phyloP scores from a whole-genome alignment of 2,113 vertebrate species.

The Anarhynchus alexandrinus region DNA sequence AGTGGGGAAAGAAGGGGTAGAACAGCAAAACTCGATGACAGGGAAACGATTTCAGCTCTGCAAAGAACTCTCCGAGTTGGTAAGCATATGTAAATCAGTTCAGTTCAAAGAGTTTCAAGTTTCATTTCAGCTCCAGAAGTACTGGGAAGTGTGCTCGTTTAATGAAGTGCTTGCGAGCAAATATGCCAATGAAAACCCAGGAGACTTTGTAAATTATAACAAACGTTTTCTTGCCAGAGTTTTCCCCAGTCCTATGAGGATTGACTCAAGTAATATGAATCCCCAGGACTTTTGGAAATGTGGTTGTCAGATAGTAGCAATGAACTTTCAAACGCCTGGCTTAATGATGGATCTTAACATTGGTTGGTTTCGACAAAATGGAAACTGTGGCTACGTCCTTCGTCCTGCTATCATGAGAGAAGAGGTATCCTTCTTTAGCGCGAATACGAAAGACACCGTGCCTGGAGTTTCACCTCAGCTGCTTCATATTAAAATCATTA shows the following conservation, averaged over 20 bases:
- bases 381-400: constrained; percentile 94
- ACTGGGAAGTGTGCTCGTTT: constrained; percentile 97
- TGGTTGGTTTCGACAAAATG: constrained; percentile 96
- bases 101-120: constrained; percentile 93
- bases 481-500: constrained; percentile 97
- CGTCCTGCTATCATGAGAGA: constrained; percentile 97
- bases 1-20: constrained; percentile 80
- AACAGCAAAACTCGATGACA: constrained; percentile 75
- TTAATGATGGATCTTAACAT: constrained; percentile 99
- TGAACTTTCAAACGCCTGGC: constrained; percentile 98
- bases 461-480: constrained; percentile 96
- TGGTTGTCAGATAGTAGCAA: constrained; percentile 96
- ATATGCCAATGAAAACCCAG: constrained; percentile 90
- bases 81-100: constrained; percentile 93
- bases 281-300: constrained; percentile 99
- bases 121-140: constrained; percentile 93
- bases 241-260: constrained; percentile 96
- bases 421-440: constrained; percentile 96
- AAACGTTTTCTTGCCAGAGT: constrained; percentile 93
- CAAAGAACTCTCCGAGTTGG: constrained; percentile 93
- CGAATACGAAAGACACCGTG: constrained; percentile 95
- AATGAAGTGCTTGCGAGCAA: constrained; percentile 94
- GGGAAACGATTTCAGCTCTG: constrained; percentile 90
- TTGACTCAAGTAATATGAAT: constrained; percentile 99
- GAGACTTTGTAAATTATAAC: constrained; percentile 98